Evolutionary conservation across 2,888 invertebrate species (phyloP), one percentile per base, ranked within the genome.

Genomic region (Malthinus flaveolus): DNA sequence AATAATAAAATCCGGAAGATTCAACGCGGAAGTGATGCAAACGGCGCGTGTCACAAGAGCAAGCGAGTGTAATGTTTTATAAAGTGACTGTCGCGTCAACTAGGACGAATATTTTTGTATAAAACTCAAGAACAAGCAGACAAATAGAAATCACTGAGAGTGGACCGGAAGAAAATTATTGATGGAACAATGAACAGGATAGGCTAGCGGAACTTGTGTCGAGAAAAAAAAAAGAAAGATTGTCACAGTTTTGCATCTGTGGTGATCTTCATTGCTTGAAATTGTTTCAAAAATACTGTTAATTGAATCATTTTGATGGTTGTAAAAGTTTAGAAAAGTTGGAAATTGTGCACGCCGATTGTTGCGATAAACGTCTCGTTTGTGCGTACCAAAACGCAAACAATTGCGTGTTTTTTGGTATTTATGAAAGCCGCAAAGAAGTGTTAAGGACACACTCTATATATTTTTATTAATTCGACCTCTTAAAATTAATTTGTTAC

Each of bases 221-320:
- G 5, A 23, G 23, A 3, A 23, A 23, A 5, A 23, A 23, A 23
- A 23, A 23, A 32, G 53, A 53, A 55, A 50, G 55, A 49, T 56
- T 32, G 60, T 60, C 60, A 60, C 60, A 60, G 60, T 60, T 53
- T 60, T 49, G 60, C 60, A 36, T 60, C 56, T 53, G 51, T 56
- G 56, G 47, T 56, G 56, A 56, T 53, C 60, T 51, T 56, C 52
- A 60, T 60, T 60, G 56, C 35, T 8, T 36, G 47, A 32, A 46
- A 44, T 54, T 54, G 49, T 46, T 57, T 44, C 47, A 34, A 48
- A 57, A 51, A 58, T 53, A 58, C 55, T 59, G 59, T 59, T 59
- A 49, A 54, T 47, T 42, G 35, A 35, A 47, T 32, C 11, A 34
- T 52, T 52, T 46, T 23, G n/a, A n/a, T 23, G 2, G 5, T 23